phyloP scores from a whole-genome alignment of 2,113 vertebrate species.

The Falcunculus frontatus region DNA sequence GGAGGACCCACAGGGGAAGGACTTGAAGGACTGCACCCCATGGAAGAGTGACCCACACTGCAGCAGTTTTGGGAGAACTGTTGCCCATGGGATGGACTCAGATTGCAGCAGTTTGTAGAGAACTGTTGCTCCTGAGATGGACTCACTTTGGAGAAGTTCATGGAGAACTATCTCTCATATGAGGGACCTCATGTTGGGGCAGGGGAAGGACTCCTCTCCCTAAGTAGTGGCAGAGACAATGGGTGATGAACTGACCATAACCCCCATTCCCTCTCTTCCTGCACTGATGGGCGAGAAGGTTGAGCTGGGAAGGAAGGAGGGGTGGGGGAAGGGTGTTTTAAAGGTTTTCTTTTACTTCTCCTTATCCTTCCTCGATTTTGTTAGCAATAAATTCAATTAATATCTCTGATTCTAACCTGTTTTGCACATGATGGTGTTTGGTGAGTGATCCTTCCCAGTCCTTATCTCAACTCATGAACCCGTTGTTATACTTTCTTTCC shows the following conservation, averaged over 20 bases:
- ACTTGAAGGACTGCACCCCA: neutral
- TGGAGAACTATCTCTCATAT: neutral
- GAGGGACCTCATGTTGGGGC: neutral
- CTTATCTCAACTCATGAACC: neutral
- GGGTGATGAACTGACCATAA: neutral
- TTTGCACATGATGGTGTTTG: neutral
- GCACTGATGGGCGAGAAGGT: neutral
- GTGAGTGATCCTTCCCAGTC: neutral
- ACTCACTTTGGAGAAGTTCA: neutral
- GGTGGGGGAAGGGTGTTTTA: neutral
- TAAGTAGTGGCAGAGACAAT: neutral
- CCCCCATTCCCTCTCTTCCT: neutral
- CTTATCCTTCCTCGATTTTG: neutral
- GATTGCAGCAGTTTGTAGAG: neutral
- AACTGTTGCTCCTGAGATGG: neutral
- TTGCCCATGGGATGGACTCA: neutral
- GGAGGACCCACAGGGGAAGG: neutral
- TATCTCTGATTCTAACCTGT: neutral
- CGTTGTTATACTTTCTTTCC: neutral
- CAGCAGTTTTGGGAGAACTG: neutral
- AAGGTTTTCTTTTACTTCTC: neutral
- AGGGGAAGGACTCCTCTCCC: neutral
- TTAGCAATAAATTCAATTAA: neutral
- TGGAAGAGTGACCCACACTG: neutral
- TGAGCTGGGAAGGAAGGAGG: neutral